Evolutionary conservation across 2,113 vertebrate species (phyloP).

Genomic region (Papio anubis): DNA sequence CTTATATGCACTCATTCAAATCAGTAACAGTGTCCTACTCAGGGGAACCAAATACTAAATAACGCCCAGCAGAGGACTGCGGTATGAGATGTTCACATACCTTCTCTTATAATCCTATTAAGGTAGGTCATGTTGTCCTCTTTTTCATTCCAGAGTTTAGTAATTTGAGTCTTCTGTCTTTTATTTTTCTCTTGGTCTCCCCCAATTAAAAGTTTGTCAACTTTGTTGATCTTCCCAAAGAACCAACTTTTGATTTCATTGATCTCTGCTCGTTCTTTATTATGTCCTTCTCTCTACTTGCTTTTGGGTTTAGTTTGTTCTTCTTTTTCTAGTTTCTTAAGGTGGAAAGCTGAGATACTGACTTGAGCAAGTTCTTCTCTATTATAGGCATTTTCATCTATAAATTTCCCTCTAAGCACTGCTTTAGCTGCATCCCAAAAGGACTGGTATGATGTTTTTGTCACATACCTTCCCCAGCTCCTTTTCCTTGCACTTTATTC

Average conservation of each 20-base stretch:
- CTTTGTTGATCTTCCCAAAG: constrained; percentile 20
- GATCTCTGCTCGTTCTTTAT: background rate
- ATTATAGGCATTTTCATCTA: constrained; percentile 21
- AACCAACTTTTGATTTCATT: constrained; percentile 20
- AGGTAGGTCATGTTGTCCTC: background rate
- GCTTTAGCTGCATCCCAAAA: background rate
- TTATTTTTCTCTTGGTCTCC: background rate
- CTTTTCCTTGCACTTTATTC: constrained; percentile 26
- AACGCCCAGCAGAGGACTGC: background rate
- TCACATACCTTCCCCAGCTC: constrained; percentile 56
- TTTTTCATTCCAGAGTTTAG: background rate
- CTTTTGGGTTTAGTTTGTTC: background rate
- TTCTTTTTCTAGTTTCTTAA: constrained; percentile 23
- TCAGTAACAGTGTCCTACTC: background rate
- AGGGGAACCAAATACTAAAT: background rate
- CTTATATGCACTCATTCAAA: background rate
- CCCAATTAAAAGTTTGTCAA: background rate
- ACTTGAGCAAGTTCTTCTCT: constrained; percentile 13
- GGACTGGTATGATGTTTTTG: background rate
- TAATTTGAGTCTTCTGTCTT: background rate
- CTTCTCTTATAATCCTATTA: background rate
- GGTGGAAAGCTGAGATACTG: background rate
- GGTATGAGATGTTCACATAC: background rate
- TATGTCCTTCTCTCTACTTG: background rate
- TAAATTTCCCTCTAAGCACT: background rate